phyloP scores from a whole-genome alignment of 2,113 vertebrate genomes.

The Cryptoleucopteryx plumbea region DNA sequence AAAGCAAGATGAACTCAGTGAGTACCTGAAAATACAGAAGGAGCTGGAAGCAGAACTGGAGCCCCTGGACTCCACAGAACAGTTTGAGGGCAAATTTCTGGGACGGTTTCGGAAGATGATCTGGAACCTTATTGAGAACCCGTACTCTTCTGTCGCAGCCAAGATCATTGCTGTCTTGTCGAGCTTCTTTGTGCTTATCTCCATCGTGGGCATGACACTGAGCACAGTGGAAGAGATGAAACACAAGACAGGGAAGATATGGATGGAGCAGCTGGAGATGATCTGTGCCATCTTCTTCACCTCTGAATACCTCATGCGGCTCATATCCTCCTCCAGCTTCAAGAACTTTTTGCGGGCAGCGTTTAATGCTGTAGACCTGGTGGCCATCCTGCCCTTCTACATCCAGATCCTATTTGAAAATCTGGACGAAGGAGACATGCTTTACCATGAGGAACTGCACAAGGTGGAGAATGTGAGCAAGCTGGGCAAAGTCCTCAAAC shows the following conservation, averaged over 20 bases:
- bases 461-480: slow-evolving; percentile 85
- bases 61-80: slow-evolving; percentile 43
- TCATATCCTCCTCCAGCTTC: slow-evolving; percentile 73
- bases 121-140: slow-evolving; percentile 83
- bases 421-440: slow-evolving; percentile 69
- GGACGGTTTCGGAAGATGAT: slow-evolving; percentile 63
- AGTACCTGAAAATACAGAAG: slow-evolving; percentile 78
- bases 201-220: slow-evolving; percentile 81
- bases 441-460: slow-evolving; percentile 82
- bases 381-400: slow-evolving; percentile 88
- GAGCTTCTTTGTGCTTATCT: slow-evolving; percentile 81
- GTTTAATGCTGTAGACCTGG: slow-evolving; percentile 81
- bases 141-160: slow-evolving; percentile 75
- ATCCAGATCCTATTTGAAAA: slow-evolving; percentile 83
- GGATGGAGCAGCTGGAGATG: slow-evolving; percentile 79
- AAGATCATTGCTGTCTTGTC: slow-evolving; percentile 80
- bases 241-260: slow-evolving; percentile 61
- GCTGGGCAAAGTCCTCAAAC: slow-evolving; percentile 88
- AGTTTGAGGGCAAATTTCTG: slow-evolving; percentile 76
- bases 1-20: slow-evolving; percentile 76
- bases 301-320: slow-evolving; percentile 76
- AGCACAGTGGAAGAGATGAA: slow-evolving; percentile 84
- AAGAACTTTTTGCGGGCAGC: slow-evolving; percentile 71
- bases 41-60: slow-evolving; percentile 80
- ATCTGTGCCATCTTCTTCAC: slow-evolving; percentile 82